A percentile compares a stretch with the other conserved stretches of the same genome.
phyloP scores from a whole-genome alignment of 2,888 invertebrate genomes.

The Heteropelma amictum region DNA sequence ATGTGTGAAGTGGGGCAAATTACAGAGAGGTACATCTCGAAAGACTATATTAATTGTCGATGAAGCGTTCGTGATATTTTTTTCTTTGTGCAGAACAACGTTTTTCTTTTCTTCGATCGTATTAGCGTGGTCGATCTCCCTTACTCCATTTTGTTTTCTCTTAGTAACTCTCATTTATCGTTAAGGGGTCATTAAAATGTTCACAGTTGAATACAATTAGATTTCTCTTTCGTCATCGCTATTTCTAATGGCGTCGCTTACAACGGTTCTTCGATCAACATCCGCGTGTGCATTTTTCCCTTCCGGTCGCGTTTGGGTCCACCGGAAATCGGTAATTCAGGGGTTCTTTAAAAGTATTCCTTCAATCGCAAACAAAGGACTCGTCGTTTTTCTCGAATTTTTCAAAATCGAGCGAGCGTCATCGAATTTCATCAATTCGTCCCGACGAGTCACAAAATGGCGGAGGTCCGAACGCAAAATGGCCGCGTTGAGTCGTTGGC shows the following conservation, averaged over 20 bases:
- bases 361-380: no score
- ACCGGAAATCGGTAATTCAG: no score
- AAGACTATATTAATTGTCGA: conserved; percentile 69
- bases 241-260: conserved; percentile 51
- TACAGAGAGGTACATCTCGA: conserved; percentile 57
- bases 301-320: no score
- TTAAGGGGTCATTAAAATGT: conserved; percentile 70
- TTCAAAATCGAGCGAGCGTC: no score
- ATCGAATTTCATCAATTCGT: no score
- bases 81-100: conserved; percentile 73
- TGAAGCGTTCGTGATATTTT: conserved; percentile 70
- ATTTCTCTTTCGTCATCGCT: conserved; percentile 48
- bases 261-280: conserved; percentile 40
- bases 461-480: no score
- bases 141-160: conserved; percentile 59
- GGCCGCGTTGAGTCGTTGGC: no score
- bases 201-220: conserved; percentile 71
- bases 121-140: conserved; percentile 64
- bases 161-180: conserved; percentile 50
- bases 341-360: no score
- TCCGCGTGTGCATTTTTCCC: conserved; percentile 1
- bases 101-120: conserved; percentile 64
- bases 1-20: conserved; percentile 43
- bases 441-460: no score
- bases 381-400: no score